phyloP scores from a whole-genome alignment of 2,888 invertebrate genomes.

The Arctia plantaginis region DNA sequence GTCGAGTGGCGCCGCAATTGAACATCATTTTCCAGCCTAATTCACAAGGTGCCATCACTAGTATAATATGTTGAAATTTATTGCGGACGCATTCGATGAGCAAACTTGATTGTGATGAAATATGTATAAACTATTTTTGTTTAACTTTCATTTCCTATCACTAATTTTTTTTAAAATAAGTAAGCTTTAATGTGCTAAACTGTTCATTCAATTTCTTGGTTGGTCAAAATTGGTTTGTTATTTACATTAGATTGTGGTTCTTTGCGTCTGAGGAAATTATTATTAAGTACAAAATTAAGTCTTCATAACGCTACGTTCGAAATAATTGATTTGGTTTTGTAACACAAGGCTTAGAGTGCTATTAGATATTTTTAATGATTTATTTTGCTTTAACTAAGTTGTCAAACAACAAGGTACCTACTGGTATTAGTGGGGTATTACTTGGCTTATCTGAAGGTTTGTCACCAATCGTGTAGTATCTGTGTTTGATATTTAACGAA shows the following conservation, averaged over 20 bases:
- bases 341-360: background rate
- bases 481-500: too few relatives aligned
- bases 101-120: constrained; percentile 58
- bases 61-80: constrained; percentile 67
- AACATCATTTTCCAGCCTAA: constrained; percentile 76
- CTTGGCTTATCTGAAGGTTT: background rate
- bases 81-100: constrained; percentile 64
- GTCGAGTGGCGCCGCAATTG: constrained; percentile 43
- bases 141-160: constrained; percentile 43
- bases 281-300: constrained; percentile 43
- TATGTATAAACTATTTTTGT: constrained; percentile 42
- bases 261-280: constrained; percentile 51
- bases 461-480: background rate
- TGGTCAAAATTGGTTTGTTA: constrained; percentile 44
- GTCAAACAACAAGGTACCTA: background rate
- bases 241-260: constrained; percentile 16
- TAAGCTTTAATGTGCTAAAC: constrained; percentile 10
- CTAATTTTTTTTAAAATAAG: constrained; percentile 26
- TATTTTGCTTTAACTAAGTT: too few relatives aligned
- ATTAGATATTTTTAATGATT: background rate
- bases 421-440: too few relatives aligned
- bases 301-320: constrained; percentile 46
- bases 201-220: constrained; percentile 24
- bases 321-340: background rate
- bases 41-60: constrained; percentile 67